Base-by-base conservation (phyloP, 2,888 invertebrate species). In the Noctua pronuba region DNA sequence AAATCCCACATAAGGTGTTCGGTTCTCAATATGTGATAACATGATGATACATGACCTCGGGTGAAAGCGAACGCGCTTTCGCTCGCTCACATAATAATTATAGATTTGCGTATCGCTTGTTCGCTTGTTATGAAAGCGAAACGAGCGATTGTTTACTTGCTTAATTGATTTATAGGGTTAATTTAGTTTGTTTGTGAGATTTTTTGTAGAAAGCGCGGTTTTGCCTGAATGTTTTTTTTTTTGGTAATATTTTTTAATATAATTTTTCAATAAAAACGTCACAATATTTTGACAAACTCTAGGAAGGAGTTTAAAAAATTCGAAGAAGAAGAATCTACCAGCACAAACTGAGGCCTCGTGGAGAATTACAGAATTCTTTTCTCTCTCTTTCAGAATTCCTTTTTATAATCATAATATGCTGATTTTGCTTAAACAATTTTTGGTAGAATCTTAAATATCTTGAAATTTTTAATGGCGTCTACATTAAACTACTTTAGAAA, bases 11-110 rank as follows among this genome's bases (percentile, higher is more conserved):
- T 24, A 52, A 21, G 24, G 64, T 46, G n/a, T 46, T 68, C 6
- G 60, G 31, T 64, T 52, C 65, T 71, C 49, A 67, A 69, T 68
- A 77, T 83, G 75, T 83, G 75, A 75, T 86, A 79, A 79, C 38
- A 38, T 49, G 73, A 73, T 65, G 73, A 75, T 55, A 21, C 73
- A 74, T 87, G 88, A 85, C 87, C 88, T 72, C 79, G n/a, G 44
- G 87, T 75, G 90, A 91, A 89, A 91, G 91, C 69, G 85, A 90
- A 87, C 41, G 73, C 77, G 79, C 90, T 91, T 91, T 92, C 91
- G 85, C 86, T 76, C 44, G 74, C 71, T 83, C 84, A 82, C 85
- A 85, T 85, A 80, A 86, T 74, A 71, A 83, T 82, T 86, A 86
- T 83, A 79, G 79, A 88, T 85, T 85, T 77, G 78, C 46, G 72